phyloP scores from a whole-genome alignment of 2,888 invertebrate species.

The Diplazon laetatorius region DNA sequence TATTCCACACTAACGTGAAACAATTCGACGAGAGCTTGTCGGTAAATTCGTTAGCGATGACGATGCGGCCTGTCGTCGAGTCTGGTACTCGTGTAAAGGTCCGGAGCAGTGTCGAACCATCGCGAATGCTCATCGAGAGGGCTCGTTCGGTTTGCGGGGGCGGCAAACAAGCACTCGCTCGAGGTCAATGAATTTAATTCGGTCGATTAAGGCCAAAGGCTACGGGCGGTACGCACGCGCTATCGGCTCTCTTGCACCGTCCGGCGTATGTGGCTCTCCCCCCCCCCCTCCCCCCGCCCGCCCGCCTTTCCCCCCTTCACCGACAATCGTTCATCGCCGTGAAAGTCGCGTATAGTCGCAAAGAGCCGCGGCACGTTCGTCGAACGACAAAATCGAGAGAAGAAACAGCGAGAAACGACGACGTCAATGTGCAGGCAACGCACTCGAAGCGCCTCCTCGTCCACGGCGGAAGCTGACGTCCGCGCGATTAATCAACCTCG shows the following conservation, averaged over 20 bases:
- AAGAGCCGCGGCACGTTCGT: conserved; percentile 14
- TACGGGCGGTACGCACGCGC: conserved; percentile 52
- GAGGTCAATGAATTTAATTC: conserved; percentile 72
- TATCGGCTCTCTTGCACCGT: conserved; percentile 29
- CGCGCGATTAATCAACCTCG: conserved; percentile 60
- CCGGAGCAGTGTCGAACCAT: conserved; percentile 10
- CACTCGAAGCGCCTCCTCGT: conserved; percentile 33
- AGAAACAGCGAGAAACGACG: conserved; percentile 55
- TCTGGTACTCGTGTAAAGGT: background rate
- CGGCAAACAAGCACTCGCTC: conserved; percentile 59
- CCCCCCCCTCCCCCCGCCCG: too few relatives aligned
- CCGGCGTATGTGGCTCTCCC: conserved; percentile 5
- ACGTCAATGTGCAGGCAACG: conserved; percentile 51
- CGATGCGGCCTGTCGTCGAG: background rate
- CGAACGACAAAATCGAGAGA: conserved; percentile 30
- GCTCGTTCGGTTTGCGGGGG: conserved; percentile 55
- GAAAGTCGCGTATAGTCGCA: conserved; percentile 29
- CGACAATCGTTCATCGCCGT: conserved; percentile 26
- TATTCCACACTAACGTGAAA: too few relatives aligned
- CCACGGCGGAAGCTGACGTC: conserved; percentile 48
- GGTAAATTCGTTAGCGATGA: too few relatives aligned
- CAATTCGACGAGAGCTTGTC: too few relatives aligned
- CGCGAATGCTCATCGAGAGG: conserved; percentile 58
- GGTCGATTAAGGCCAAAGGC: conserved; percentile 73
- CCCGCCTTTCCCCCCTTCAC: too few relatives aligned